phyloP scores from a whole-genome alignment of 2,797 vertebrate genomes.

The Pipistrellus pygmaeus region DNA sequence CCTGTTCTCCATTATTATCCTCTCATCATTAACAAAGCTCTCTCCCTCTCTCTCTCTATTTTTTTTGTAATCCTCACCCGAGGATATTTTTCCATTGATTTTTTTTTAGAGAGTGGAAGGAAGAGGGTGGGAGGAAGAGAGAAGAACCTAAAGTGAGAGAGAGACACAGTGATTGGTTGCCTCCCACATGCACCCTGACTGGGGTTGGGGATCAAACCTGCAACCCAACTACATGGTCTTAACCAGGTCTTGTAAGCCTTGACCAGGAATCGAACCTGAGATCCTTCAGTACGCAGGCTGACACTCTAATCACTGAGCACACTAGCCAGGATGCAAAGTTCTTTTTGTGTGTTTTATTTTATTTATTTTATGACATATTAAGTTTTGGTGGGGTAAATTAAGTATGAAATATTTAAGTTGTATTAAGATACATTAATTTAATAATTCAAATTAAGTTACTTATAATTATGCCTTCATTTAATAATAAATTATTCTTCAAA shows the following conservation, averaged over 20 bases:
- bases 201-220: background rate
- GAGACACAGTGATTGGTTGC: background rate
- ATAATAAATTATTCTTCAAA: background rate
- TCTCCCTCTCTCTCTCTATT: background rate
- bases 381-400: constrained; percentile 6
- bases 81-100: background rate
- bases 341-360: background rate
- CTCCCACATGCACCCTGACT: background rate
- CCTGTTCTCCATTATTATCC: background rate
- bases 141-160: background rate
- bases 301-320: background rate
- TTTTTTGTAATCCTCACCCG: background rate
- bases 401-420: constrained; percentile 14
- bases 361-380: background rate
- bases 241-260: no score
- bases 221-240: background rate
- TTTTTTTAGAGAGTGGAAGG: background rate
- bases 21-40: background rate
- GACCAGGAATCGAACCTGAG: background rate
- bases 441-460: background rate
- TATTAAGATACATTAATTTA: background rate
- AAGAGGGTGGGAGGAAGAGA: background rate
- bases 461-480: constrained; percentile 27
- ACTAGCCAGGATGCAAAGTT: background rate
- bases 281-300: background rate